phyloP scores from a whole-genome alignment of 2,113 vertebrate species.

The Engystomops pustulosus region DNA sequence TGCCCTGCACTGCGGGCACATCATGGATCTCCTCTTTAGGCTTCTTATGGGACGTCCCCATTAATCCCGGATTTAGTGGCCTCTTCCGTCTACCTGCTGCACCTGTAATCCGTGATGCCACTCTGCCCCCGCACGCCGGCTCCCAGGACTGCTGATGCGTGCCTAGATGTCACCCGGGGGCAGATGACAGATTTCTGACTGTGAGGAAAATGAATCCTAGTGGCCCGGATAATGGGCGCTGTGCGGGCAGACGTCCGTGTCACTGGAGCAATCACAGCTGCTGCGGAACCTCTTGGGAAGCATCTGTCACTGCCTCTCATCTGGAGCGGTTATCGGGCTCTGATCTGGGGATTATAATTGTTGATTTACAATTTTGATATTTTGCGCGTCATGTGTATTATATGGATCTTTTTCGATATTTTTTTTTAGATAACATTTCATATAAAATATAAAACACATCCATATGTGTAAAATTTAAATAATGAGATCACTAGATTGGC shows the following conservation, averaged over 20 bases:
- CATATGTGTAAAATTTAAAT: no score
- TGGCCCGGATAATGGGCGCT: constrained; percentile 14
- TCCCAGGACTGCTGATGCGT: neutral
- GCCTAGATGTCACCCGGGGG: neutral
- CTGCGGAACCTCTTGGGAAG: constrained; percentile 41
- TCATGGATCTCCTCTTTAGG: constrained; percentile 16
- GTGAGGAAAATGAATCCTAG: neutral
- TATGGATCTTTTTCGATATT: no score
- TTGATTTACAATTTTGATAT: no score
- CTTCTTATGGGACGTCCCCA: constrained; percentile 43
- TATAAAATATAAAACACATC: no score
- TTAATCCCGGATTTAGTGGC: constrained; percentile 9
- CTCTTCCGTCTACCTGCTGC: constrained; percentile 16
- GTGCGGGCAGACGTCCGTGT: neutral
- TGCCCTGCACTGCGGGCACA: neutral
- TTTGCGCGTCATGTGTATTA: no score
- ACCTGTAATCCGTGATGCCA: neutral
- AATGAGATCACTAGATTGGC: no score
- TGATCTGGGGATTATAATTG: no score
- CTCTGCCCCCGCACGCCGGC: neutral
- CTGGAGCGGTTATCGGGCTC: no score
- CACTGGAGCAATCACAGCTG: neutral
- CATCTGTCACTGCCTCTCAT: neutral
- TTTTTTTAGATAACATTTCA: no score
- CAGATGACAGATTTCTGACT: constrained; percentile 2